Base-by-base conservation (phyloP, 2,797 vertebrate genomes). In the Gallirallus australis region DNA sequence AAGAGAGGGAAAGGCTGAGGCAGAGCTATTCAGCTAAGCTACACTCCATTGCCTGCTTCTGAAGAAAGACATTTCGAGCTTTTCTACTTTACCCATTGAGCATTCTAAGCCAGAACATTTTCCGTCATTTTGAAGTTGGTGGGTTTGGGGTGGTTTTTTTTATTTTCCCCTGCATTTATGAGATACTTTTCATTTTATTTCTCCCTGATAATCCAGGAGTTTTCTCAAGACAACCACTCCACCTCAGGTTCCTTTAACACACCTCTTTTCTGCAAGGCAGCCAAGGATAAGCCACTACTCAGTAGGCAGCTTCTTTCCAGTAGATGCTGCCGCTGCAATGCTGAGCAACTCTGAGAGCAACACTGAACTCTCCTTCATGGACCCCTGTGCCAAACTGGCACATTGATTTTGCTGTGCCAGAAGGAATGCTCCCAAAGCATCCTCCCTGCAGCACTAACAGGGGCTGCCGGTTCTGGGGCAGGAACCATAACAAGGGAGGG, bases 401-500 rank as follows among this genome's bases (percentile, higher is more conserved):
- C 5, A 1, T 7, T 31, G 60, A 78, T 86, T 94, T 89, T 92
- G 53, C 59, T 40, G 30, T 31, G 2, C 57, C 64, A 71, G 37
- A 84, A 79, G 83, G 56, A 39, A 48, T 21, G 31, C 15, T 82
- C 33, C 45, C 1, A 2, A 73, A 69, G 13, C 21, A 73, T 54
- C 47, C 13, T 72, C 52, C 65, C 52, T 48, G n/a, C 37, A 61
- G 54, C 47, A 21, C 33, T 53, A 40, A 42, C 18, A 17, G 57
- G 23, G 57, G 6, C 40, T 4, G 20, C 16, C 17, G 47, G 6
- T 66, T 61, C 53, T 45, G 6, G 27, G 17, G n/a, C 23, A 50
- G 10, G 19, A 78, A 59, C 14, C 0, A 0, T 31, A 92, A 54
- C 1, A 0, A 57, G 40, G 16, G 8, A 0, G 0, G 13, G 40